Evolutionary conservation across 2,888 invertebrate genomes (phyloP), one percentile per base, ranked within the genome.

Genomic region (Perizoma affinitatum): DNA sequence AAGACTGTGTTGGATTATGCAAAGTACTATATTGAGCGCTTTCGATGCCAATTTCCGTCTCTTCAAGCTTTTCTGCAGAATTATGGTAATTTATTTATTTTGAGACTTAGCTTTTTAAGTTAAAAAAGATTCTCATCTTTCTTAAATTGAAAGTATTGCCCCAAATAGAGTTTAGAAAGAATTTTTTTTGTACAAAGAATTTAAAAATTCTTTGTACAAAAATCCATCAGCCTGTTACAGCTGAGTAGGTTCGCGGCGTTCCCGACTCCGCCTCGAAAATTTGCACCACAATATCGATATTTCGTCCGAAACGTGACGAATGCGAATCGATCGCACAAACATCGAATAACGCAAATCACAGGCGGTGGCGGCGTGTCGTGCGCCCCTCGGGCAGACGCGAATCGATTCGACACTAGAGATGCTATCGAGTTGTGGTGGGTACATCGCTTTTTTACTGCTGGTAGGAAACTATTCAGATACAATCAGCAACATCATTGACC

Each of bases 281-380:
- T 83, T 83, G 83, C 84, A 71, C 69, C 69, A 69, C 75, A 74
- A 71, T 72, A 73, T 76, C 79, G 78, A 72, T 78, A 74, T 72
- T 75, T 74, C 73, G 76, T 72, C 68, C 72, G 59, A 73, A 85
- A 85, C 87, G 87, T 87, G 87, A 86, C 86, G 86, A 82, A 83
- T 84, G 72, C 78, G 79, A 82, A 82, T 84, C 84, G 84, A 83
- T 82, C 70, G 78, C 77, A 72, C 81, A 81, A 83, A 80, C 79
- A 82, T 74, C 82, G 76, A 67, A 75, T 74, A 75, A 73, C 76
- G 80, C 83, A 83, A 84, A 86, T 84, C 83, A 81, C 75, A 74
- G 82, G 80, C 83, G 82, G 78, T 72, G 77, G 84, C 83, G 82
- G 63, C 63, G 54, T 65, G 73, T 80, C 84, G 85, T 84, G 84